Conservation (phyloP, 2,888 invertebrate genomes). For the Diabrotica balteata region DNA sequence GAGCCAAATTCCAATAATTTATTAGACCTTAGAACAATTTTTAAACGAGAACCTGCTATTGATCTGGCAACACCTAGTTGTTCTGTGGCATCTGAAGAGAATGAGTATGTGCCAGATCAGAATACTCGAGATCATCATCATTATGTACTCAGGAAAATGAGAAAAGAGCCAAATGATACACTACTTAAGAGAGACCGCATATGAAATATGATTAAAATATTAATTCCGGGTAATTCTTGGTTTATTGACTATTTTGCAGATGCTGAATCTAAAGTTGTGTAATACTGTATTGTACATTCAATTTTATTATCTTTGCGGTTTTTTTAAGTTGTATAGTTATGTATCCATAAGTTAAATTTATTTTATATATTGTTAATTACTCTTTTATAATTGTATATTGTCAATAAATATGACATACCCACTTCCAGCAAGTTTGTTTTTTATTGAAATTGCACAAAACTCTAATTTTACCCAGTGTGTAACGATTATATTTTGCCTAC, state of each 20-base stretch:
- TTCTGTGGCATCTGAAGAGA: slow-evolving; percentile 6
- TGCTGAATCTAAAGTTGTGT: slow-evolving; percentile 36
- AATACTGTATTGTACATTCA: slow-evolving; percentile 23
- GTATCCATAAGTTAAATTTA: slow-evolving; percentile 32
- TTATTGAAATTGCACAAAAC: no score
- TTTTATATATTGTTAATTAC: slow-evolving; percentile 40
- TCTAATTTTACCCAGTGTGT: no score
- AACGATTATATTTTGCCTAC: no score
- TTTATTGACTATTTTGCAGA: slow-evolving; percentile 38
- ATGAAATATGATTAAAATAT: background rate
- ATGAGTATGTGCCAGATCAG: no score
- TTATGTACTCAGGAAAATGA: background rate
- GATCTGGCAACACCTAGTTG: slow-evolving; percentile 31
- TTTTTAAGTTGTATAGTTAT: slow-evolving; percentile 42
- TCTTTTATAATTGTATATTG: slow-evolving; percentile 36
- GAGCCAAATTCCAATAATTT: background rate
- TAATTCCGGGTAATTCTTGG: slow-evolving; percentile 35
- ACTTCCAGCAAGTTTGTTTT: background rate
- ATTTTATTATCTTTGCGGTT: slow-evolving; percentile 14
- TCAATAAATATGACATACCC: slow-evolving; percentile 33
- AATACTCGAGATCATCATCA: no score
- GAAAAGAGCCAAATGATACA: slow-evolving; percentile 22
- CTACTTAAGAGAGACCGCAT: no score
- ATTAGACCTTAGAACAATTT: slow-evolving; percentile 9
- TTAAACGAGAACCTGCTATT: slow-evolving; percentile 11